Percentiles rank a stretch among this genome's conserved stretches.
Evolutionary conservation across 2,888 invertebrate species (phyloP).

Genomic region (Euzetes globulus): DNA sequence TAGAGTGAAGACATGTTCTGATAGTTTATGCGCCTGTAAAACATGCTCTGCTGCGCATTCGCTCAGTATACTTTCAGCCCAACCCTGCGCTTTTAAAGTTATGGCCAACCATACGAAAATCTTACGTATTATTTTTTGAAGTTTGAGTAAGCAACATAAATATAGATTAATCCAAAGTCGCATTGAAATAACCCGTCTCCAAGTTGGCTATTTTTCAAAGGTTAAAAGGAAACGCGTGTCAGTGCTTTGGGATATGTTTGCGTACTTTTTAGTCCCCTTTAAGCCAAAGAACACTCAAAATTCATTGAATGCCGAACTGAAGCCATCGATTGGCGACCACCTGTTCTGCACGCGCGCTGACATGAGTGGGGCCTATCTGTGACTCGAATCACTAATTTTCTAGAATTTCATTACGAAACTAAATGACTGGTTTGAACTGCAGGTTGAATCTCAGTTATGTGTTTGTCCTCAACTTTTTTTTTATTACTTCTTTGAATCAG

Average conservation of each 20-base stretch:
- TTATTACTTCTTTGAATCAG: conserved; percentile 20
- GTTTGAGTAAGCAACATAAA: neutral
- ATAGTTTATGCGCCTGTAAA: conserved; percentile 15
- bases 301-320: neutral
- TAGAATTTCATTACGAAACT: neutral
- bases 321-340: conserved; percentile 13
- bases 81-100: neutral
- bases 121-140: neutral
- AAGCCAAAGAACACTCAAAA: too few species aligned
- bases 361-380: conserved; percentile 4
- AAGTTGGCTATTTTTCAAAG: neutral
- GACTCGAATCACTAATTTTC: conserved; percentile 8
- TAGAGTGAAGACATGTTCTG: neutral
- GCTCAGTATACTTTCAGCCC: neutral
- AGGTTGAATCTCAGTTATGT: conserved; percentile 8
- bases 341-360: conserved; percentile 1
- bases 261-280: too few species aligned
- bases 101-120: neutral
- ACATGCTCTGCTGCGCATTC: conserved; percentile 14
- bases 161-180: neutral
- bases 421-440: neutral
- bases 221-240: conserved; percentile 11
- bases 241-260: conserved; percentile 6
- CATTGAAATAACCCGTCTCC: neutral
- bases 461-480: conserved; percentile 6